Base-by-base conservation (phyloP, 2,797 vertebrate genomes). In the Arrhamphus sclerolepis region DNA sequence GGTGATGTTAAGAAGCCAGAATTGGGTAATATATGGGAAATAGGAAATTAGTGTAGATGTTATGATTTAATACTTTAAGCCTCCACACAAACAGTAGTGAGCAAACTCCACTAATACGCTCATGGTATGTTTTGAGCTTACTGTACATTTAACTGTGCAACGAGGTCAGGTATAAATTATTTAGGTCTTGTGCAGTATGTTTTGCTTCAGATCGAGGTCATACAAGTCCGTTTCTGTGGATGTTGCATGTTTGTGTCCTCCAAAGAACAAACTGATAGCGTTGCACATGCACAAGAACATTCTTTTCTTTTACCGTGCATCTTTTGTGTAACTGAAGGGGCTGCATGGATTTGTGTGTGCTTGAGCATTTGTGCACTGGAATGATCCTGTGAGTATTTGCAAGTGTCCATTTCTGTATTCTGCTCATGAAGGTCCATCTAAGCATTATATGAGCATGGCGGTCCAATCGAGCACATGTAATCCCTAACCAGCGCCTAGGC, bases 101-200 rank as follows among this genome's bases (percentile, higher is more conserved):
- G 70, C 50, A 62, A 78, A 60, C n/a, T 60, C 52, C 31, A 43
- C 52, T 51, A 1, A 63, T 43, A 24, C 60, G 71, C 56, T n/a
- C 53, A 16, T 55, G 7, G 67, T 56, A 62, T 74, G 57, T 72
- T 83, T 74, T 66, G 18, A 65, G 59, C 57, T 0, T 73, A 76
- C 72, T 85, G 77, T 86, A 83, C 80, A 81, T 84, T 87, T 85
- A 84, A 84, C 72, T 79, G 78, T 86, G 86, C 85, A 90, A 82
- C 78, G 77, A 75, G 90, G 87, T 89, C 88, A 89, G 56, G 67
- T 70, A 61, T 91, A 74, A 89, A 90, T 90, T 86, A 90, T 91
- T 89, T 66, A 91, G 68, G 50, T 70, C 53, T 75, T 69, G 59
- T 83, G 84, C 75, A 49, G 77, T 77, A 77, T 80, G 78, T 87